Percentiles rank a stretch among this genome's conserved stretches.
Evolutionary conservation across 2,888 invertebrate genomes (phyloP).

Genomic region (Caenorhabditis panamensis): DNA sequence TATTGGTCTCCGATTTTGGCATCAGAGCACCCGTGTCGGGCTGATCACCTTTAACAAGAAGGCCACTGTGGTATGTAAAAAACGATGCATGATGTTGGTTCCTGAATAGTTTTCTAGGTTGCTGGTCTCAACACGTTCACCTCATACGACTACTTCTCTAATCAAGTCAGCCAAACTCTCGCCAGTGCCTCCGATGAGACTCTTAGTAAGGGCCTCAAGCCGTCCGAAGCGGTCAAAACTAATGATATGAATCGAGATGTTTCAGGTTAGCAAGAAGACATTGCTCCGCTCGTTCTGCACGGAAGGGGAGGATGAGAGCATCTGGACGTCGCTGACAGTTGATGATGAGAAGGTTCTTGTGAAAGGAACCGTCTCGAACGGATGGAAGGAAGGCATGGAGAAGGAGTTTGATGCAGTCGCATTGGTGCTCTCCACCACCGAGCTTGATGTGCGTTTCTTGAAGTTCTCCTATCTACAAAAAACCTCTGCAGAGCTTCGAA

Average conservation of each 20-base stretch:
- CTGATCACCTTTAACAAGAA: constrained; percentile 18
- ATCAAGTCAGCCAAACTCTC: neutral
- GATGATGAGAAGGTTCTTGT: constrained; percentile 59
- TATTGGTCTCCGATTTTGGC: neutral
- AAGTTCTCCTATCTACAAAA: neutral
- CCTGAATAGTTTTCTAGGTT: neutral
- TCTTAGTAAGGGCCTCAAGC: no score
- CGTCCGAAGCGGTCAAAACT: neutral
- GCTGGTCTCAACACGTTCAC: constrained; percentile 1
- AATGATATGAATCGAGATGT: neutral
- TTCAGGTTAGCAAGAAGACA: constrained; percentile 64
- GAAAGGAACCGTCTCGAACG: constrained; percentile 31
- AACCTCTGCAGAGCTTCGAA: constrained; percentile 64
- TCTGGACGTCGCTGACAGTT: constrained; percentile 55
- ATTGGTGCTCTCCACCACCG: constrained; percentile 62
- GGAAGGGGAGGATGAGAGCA: constrained; percentile 59
- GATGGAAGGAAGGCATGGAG: constrained; percentile 56
- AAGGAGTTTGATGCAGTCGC: constrained; percentile 59
- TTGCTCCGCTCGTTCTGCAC: constrained; percentile 64
- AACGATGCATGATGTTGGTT: neutral
- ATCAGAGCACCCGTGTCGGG: constrained; percentile 26
- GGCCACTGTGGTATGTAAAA: neutral
- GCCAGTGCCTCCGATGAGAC: neutral
- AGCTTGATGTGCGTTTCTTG: constrained; percentile 47
- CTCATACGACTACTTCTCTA: constrained; percentile 5